Evolutionary conservation across 2,113 vertebrate genomes (phyloP).

Genomic region (Cyprinus carpio): DNA sequence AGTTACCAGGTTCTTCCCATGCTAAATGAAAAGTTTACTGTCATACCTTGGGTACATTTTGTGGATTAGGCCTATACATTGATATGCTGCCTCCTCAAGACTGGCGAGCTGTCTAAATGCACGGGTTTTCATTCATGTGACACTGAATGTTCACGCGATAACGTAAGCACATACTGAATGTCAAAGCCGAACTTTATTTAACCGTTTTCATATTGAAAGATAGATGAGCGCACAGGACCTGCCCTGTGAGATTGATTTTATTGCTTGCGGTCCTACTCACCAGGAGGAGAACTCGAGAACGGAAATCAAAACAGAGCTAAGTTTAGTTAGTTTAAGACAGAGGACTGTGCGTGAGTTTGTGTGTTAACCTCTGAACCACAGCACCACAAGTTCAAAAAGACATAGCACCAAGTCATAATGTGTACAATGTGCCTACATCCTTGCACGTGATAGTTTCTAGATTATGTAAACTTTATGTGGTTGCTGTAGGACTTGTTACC

Average conservation of each 20-base stretch:
- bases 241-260: slow-evolving; percentile 53
- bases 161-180: background rate
- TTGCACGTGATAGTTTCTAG: slow-evolving; percentile 67
- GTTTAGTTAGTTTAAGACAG: slow-evolving; percentile 67
- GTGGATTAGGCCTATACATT: slow-evolving; percentile 21
- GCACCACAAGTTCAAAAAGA: slow-evolving; percentile 76
- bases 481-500: slow-evolving; percentile 64
- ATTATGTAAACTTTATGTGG: slow-evolving; percentile 75
- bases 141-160: background rate
- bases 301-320: slow-evolving; percentile 65
- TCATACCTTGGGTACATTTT: slow-evolving; percentile 45
- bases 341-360: slow-evolving; percentile 65
- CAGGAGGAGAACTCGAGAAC: slow-evolving; percentile 61
- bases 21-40: slow-evolving; percentile 24
- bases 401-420: slow-evolving; percentile 81
- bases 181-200: background rate
- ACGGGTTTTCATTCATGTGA: background rate
- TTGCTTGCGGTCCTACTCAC: slow-evolving; percentile 60
- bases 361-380: slow-evolving; percentile 75
- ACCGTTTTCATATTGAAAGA: slow-evolving; percentile 13
- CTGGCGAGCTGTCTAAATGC: slow-evolving; percentile 4
- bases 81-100: slow-evolving; percentile 16
- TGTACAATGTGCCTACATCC: slow-evolving; percentile 75
- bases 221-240: slow-evolving; percentile 42
- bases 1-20: slow-evolving; percentile 38